A percentile compares a stretch with the other conserved stretches of the same genome.
phyloP scores from a whole-genome alignment of 2,888 invertebrate genomes.

The Flabesymbios commensalis region DNA sequence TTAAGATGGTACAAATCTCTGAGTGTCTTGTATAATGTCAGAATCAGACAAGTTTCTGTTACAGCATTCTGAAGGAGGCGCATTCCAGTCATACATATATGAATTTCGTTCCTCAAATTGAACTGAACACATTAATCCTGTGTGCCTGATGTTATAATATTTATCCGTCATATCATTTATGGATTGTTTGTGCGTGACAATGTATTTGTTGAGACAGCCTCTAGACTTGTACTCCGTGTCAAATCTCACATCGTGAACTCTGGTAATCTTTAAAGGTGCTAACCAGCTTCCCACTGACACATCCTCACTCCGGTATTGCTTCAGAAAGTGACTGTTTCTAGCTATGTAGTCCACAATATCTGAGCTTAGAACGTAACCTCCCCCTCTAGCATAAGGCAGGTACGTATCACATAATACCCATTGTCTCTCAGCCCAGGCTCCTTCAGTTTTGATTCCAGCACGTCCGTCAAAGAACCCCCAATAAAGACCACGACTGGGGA shows the following conservation, averaged over 20 bases:
- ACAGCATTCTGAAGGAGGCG: constrained; percentile 82
- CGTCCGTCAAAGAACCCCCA: constrained; percentile 97
- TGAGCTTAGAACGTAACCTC: constrained; percentile 78
- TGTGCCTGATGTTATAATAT: constrained; percentile 68
- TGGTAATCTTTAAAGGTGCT: constrained; percentile 78
- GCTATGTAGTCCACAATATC: constrained; percentile 81
- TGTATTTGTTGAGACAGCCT: constrained; percentile 82
- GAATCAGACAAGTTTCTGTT: too few species aligned
- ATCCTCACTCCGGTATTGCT: constrained; percentile 84
- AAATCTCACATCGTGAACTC: constrained; percentile 88
- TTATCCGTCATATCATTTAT: constrained; percentile 72
- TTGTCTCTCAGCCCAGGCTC: constrained; percentile 88
- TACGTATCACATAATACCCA: constrained; percentile 92
- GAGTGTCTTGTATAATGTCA: too few species aligned
- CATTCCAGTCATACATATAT: constrained; percentile 83
- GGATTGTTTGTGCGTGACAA: constrained; percentile 86
- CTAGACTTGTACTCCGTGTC: constrained; percentile 91
- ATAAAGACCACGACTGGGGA: constrained; percentile 68
- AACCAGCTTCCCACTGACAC: constrained; percentile 94
- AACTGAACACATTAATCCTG: constrained; percentile 71
- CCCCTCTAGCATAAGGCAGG: constrained; percentile 61
- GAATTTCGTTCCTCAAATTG: constrained; percentile 66
- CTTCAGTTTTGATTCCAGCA: constrained; percentile 76
- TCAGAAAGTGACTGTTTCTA: constrained; percentile 72
- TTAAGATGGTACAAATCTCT: too few species aligned